Conservation (phyloP, 53 echinoderm and acorn worm genomes). For the Crossaster papposus region DNA sequence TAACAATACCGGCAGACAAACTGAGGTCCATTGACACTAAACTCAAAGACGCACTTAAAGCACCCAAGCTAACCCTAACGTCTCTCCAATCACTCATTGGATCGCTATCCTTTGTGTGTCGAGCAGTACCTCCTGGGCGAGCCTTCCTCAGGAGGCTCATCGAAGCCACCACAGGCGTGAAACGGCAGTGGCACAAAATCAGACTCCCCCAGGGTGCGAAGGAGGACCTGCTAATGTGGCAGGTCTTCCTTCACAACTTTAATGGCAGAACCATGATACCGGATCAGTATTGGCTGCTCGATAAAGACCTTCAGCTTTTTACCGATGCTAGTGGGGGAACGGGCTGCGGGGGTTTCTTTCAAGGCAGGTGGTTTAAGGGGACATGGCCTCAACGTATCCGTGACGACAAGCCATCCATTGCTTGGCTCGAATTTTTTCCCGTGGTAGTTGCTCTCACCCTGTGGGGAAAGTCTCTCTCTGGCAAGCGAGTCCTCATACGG, state of each 20-base stretch:
- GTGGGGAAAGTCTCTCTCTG: slow-evolving; percentile 35
- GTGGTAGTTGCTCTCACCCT: slow-evolving; percentile 37
- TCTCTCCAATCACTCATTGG: too few relatives aligned
- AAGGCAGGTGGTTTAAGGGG: slow-evolving; percentile 41
- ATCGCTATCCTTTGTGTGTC: too few relatives aligned
- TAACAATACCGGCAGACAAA: slow-evolving; percentile 44
- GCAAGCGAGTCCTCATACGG: slow-evolving; percentile 51
- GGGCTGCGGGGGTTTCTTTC: slow-evolving; percentile 53
- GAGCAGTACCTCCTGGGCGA: too few relatives aligned
- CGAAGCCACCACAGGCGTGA: too few relatives aligned
- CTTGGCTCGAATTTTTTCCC: slow-evolving; percentile 61
- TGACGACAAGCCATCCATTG: slow-evolving; percentile 23
- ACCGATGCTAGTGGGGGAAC: slow-evolving; percentile 53
- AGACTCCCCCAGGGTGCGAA: slow-evolving; percentile 12
- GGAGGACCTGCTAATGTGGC: slow-evolving; percentile 47
- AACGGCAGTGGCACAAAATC: slow-evolving; percentile 10
- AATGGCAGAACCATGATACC: slow-evolving; percentile 60
- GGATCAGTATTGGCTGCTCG: slow-evolving; percentile 29
- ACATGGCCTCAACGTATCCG: not conserved
- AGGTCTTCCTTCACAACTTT: slow-evolving; percentile 43
- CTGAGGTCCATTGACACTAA: too few relatives aligned
- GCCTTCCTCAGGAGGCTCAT: too few relatives aligned
- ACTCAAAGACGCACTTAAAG: not conserved
- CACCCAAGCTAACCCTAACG: slow-evolving; percentile 12
- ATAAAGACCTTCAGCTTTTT: slow-evolving; percentile 37